These are phyloP conservation scores for Aramus guarauna DNA, from an alignment of 2,113 vertebrate genomes.

Conservation along the genomic window DNA sequence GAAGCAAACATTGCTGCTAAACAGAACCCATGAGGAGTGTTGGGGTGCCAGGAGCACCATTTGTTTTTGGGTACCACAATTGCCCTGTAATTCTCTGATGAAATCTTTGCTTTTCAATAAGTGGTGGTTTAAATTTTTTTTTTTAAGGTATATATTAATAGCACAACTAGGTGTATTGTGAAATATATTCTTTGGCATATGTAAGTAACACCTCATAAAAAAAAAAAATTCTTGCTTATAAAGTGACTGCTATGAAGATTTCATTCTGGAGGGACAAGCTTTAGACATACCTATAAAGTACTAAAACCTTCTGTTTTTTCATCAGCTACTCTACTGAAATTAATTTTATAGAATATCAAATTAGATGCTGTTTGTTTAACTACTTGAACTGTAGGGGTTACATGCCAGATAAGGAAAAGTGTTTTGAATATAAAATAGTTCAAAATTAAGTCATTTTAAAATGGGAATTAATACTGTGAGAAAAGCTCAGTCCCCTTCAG, in stretches of 20 bases:
- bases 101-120: neutral
- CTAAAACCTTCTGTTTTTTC: neutral
- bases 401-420: slow-evolving; percentile 28
- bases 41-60: neutral
- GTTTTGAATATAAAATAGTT: slow-evolving; percentile 48
- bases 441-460: slow-evolving; percentile 53
- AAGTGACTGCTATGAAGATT: neutral
- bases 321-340: neutral
- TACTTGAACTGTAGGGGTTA: slow-evolving; percentile 42
- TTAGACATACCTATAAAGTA: neutral
- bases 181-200: neutral
- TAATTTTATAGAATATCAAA: slow-evolving; percentile 41
- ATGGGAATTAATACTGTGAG: slow-evolving; percentile 22
- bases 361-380: slow-evolving; percentile 48
- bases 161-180: neutral
- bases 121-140: neutral
- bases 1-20: neutral
- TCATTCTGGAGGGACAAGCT: neutral
- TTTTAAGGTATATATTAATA: neutral
- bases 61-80: neutral
- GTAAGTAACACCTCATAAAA: neutral
- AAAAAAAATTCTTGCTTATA: neutral
- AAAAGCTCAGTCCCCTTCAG: slow-evolving; percentile 32
- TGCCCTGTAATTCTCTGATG: neutral
- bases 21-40: neutral